phyloP scores from a whole-genome alignment of 2,113 vertebrate species.

The Channa maculata region DNA sequence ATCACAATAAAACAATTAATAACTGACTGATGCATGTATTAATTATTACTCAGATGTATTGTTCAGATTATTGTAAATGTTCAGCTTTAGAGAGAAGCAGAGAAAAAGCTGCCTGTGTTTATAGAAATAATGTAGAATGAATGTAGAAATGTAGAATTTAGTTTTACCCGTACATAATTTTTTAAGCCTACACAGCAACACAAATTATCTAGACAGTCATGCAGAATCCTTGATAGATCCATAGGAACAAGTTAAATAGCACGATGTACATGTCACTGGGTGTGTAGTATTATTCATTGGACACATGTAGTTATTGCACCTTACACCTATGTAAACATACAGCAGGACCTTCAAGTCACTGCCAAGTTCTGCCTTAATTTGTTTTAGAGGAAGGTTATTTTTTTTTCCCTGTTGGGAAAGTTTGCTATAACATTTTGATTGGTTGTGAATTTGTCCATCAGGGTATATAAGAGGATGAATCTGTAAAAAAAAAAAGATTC shows the following conservation, averaged over 20 bases:
- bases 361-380: slow-evolving; percentile 55
- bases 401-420: slow-evolving; percentile 1
- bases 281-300: slow-evolving; percentile 19
- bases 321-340: slow-evolving; percentile 59
- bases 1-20: background rate
- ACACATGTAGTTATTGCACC: background rate
- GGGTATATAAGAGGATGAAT: slow-evolving; percentile 51
- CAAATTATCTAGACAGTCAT: background rate
- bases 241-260: background rate
- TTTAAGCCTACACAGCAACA: background rate
- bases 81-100: too few relatives aligned
- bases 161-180: background rate
- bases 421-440: slow-evolving; percentile 1
- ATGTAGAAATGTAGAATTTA: background rate
- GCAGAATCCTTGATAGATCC: background rate
- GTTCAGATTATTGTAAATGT: too few relatives aligned
- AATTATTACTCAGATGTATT: too few relatives aligned
- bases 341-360: slow-evolving; percentile 25
- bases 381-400: slow-evolving; percentile 48
- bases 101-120: too few relatives aligned
- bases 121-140: background rate
- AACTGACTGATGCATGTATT: too few relatives aligned
- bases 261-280: background rate
- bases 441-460: background rate
- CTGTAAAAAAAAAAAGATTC: background rate